Base-by-base conservation (phyloP, 2,113 vertebrate genomes). In the Coregonus clupeaformis region DNA sequence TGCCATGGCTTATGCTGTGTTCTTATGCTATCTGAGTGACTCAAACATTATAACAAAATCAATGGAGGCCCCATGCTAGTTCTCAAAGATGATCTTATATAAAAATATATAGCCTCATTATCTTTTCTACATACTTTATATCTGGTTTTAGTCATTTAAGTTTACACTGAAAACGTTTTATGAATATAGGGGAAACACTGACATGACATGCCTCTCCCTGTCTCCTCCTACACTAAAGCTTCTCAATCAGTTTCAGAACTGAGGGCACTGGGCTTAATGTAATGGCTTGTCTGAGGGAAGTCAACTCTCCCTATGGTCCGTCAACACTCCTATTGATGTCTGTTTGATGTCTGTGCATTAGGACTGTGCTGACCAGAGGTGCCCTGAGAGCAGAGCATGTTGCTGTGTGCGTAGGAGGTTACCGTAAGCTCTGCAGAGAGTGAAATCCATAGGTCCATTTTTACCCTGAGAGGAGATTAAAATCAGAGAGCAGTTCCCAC, bases 401-500 rank as follows among this genome's bases (percentile, higher is more conserved):
- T 72, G 68, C 32, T 76, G 49, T 77, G 2, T 70, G 36, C 73
- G 57, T 73, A 4, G 18, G 30, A 63, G 55, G 47, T 52, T n/a
- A 65, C 60, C 55, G 63, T n/a, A 52, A 47, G 63, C 16, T 16
- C 22, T 82, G 76, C 74, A 16, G 45, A 73, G 27, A 45, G 25
- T 18, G 5, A 57, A 55, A 65, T 49, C 59, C 12, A 80, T 65
- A 73, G 69, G 66, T 75, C 72, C 68, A 52, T 64, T 81, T 83
- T 78, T 27, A 71, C 79, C 74, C 69, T 27, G 9, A 57, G 42
- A n/a, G 5, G 20, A 82, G 77, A 83, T 80, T 60, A 13, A 80
- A 79, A 82, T 81, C 78, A 73, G 22, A 45, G 67, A 22, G 32
- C 18, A 82, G 73, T 47, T 71, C 27, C 82, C 80, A 81, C 77